phyloP scores from a whole-genome alignment of 2,113 vertebrate species.

The Cheilinus undulatus region DNA sequence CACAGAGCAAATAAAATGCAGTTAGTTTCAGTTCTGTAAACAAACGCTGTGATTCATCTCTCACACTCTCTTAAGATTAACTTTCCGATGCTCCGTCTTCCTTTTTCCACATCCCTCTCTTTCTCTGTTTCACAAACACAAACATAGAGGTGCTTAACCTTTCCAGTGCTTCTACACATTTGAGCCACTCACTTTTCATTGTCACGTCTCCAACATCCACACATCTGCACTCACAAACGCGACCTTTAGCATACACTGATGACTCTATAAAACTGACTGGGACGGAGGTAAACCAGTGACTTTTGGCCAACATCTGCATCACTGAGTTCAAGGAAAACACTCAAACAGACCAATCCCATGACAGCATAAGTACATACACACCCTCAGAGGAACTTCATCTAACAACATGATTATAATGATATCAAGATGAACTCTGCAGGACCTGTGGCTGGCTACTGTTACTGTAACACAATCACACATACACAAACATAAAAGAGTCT shows the following conservation, averaged over 20 bases:
- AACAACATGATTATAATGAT: slow-evolving; percentile 68
- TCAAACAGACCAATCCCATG: slow-evolving; percentile 27
- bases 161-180: slow-evolving; percentile 13
- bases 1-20: slow-evolving; percentile 28
- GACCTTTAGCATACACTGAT: no score
- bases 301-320: slow-evolving; percentile 42
- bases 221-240: not conserved
- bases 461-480: slow-evolving; percentile 15
- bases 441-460: slow-evolving; percentile 62
- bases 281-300: slow-evolving; percentile 40
- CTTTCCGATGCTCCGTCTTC: slow-evolving; percentile 53
- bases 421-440: slow-evolving; percentile 61
- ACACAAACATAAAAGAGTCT: not conserved
- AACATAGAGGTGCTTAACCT: slow-evolving; percentile 18
- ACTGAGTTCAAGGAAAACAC: slow-evolving; percentile 38
- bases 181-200: slow-evolving; percentile 3
- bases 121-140: not conserved
- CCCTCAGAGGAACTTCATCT: slow-evolving; percentile 50
- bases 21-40: slow-evolving; percentile 28
- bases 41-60: slow-evolving; percentile 27
- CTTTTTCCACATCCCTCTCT: slow-evolving; percentile 55
- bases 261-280: not conserved
- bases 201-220: slow-evolving; percentile 6
- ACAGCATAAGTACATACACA: slow-evolving; percentile 62
- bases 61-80: slow-evolving; percentile 26